phyloP scores from a whole-genome alignment of 2,888 invertebrate genomes.

The Arctia plantaginis region DNA sequence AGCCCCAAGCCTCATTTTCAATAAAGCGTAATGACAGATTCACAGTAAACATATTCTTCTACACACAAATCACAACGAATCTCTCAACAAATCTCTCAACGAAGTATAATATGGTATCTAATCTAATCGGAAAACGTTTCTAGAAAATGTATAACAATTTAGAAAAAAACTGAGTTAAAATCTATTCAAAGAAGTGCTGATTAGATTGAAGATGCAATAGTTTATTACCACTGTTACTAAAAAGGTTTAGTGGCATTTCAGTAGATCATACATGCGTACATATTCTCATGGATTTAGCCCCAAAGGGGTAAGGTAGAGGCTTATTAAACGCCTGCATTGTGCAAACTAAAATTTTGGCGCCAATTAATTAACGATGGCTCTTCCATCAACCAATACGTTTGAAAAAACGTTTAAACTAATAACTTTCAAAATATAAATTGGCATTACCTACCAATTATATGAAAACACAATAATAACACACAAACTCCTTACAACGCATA shows the following conservation, averaged over 20 bases:
- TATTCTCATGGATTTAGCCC: too few relatives aligned
- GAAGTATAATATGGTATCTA: neutral
- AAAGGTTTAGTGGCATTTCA: too few relatives aligned
- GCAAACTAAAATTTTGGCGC: neutral
- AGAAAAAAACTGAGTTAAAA: neutral
- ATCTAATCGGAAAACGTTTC: neutral
- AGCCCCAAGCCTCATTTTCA: neutral
- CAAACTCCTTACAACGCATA: neutral
- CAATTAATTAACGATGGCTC: neutral
- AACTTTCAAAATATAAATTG: neutral
- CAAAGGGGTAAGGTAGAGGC: too few relatives aligned
- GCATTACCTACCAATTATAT: neutral
- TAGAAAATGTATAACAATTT: neutral
- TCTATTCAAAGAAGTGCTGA: neutral
- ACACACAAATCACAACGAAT: too few relatives aligned
- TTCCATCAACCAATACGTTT: neutral
- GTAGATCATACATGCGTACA: too few relatives aligned
- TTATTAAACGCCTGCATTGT: too few relatives aligned
- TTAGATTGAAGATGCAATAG: neutral
- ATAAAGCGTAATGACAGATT: neutral
- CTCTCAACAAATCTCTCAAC: neutral
- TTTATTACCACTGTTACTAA: neutral
- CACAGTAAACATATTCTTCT: conserved; percentile 1
- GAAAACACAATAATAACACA: neutral
- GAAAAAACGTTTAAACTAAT: neutral